These are phyloP conservation scores for Aphodius sticticus DNA, from an alignment of 2,888 invertebrate genomes.

Conservation along the genomic window DNA sequence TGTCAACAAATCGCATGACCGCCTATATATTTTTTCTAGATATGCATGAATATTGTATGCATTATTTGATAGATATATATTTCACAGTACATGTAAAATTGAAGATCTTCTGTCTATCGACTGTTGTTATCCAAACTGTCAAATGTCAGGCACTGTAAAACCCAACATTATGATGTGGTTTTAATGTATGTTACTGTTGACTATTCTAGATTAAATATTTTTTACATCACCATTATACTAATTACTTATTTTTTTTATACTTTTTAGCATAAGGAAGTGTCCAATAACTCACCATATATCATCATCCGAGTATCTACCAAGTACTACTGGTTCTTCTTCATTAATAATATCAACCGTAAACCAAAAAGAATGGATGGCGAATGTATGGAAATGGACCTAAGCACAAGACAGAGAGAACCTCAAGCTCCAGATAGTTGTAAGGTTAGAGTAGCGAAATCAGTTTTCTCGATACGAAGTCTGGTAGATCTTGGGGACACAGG, in stretches of 20 bases:
- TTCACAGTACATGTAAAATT: too few relatives aligned
- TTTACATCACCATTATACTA: neutral
- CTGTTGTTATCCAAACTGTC: neutral
- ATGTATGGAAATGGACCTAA: constrained; percentile 61
- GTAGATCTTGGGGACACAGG: constrained; percentile 64
- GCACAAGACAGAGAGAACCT: constrained; percentile 59
- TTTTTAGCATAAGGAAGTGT: neutral
- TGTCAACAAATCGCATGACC: too few relatives aligned
- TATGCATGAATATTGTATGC: too few relatives aligned
- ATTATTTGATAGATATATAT: too few relatives aligned
- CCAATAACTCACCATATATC: neutral
- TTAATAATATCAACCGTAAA: neutral
- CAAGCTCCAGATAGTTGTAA: constrained; percentile 58
- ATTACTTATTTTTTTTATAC: neutral
- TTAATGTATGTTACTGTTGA: too few relatives aligned
- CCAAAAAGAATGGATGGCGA: constrained; percentile 41
- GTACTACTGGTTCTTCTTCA: too few relatives aligned
- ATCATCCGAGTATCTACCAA: neutral
- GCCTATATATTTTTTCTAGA: too few relatives aligned
- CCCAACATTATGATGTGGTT: too few relatives aligned
- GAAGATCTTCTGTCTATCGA: neutral
- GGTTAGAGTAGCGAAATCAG: constrained; percentile 66
- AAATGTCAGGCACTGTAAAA: neutral
- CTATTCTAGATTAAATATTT: too few relatives aligned
- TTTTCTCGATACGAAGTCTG: constrained; percentile 67